Conservation (phyloP, 2,888 invertebrate genomes). For the Drosophila setosimentum region DNA sequence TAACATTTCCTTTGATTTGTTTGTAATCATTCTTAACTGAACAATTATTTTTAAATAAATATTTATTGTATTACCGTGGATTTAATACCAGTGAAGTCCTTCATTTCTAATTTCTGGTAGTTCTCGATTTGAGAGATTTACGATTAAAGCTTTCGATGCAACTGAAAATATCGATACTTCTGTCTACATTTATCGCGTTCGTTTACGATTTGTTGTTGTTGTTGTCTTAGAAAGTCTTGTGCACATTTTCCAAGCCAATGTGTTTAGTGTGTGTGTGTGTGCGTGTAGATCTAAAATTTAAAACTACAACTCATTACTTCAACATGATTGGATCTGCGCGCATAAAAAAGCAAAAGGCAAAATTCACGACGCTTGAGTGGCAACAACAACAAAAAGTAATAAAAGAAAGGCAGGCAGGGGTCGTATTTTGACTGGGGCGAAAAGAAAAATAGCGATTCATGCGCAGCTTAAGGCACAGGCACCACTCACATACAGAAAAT, state of each 20-base stretch:
- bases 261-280: conserved; percentile 11
- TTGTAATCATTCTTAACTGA: not conserved
- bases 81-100: not conserved
- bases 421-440: conserved; percentile 1
- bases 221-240: conserved; percentile 30
- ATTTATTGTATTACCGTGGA: too few relatives aligned
- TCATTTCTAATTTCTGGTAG: not conserved
- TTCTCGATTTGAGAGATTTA: not conserved
- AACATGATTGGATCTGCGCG: conserved; percentile 62
- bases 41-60: too few relatives aligned
- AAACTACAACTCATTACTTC: conserved; percentile 73
- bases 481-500: conserved; percentile 7
- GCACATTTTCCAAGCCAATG: conserved; percentile 33
- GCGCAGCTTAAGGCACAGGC: conserved; percentile 20
- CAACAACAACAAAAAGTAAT: conserved; percentile 17
- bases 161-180: conserved; percentile 1
- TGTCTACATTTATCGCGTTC: conserved; percentile 33
- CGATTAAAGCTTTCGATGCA: not conserved
- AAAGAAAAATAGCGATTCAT: conserved; percentile 36
- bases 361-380: conserved; percentile 43
- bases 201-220: conserved; percentile 13
- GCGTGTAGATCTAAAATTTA: conserved; percentile 27
- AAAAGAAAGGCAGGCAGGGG: conserved; percentile 38
- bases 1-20: not conserved
- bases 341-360: conserved; percentile 49